Base-by-base conservation (phyloP, 2,888 invertebrate genomes). In the Scaptomyza cyrtandrae region DNA sequence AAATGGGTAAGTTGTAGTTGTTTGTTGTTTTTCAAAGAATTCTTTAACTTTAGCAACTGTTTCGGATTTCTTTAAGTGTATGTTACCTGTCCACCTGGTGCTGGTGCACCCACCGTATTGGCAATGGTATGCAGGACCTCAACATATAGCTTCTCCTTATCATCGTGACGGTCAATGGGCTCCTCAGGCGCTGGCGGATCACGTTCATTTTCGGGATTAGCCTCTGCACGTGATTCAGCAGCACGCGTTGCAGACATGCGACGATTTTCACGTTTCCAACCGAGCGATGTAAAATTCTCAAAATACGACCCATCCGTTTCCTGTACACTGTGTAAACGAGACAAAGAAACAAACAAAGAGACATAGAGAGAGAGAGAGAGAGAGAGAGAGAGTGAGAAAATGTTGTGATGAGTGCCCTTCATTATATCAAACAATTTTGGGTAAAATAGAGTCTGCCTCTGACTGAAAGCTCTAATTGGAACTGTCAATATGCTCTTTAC, bases 71-170 rank as follows among this genome's bases (percentile, higher is more conserved):
- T 19, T 19, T 19, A 19, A 19, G 19, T 19, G 19, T 19, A 19
- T 19, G 19, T 19, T 19, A 19, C 19, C 91, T 92, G 96, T 31
- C 95, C 95, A 65, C 95, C 95, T 0, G 95, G 95, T 6, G 95
- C 95, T 14, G 95, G 95, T 0, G 95, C 95, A 6, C 95, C 95
- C 27, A 95, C 97, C 87, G 98, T 97, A 92, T 99, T 98, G 75
- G 97, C 96, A 83, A 99, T 98, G 75, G 98, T 99, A 93, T 98
- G 98, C 82, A 99, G 93, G 71, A 98, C 98, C 93, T 99, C 97
- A 62, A 96, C 94, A 91, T 97, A 97, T 68, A 97, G 93, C 86
- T 95, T 94, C 90, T 97, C 96, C 91, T 94, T 93, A 92, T 92
- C 91, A 31, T 92, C 92, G 59, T 90, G 90, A 10, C 90, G 90